Percentiles rank a stretch among this genome's conserved stretches.
Evolutionary conservation across 2,888 invertebrate species (phyloP).

Genomic region (Acanthosepion pharaonis): DNA sequence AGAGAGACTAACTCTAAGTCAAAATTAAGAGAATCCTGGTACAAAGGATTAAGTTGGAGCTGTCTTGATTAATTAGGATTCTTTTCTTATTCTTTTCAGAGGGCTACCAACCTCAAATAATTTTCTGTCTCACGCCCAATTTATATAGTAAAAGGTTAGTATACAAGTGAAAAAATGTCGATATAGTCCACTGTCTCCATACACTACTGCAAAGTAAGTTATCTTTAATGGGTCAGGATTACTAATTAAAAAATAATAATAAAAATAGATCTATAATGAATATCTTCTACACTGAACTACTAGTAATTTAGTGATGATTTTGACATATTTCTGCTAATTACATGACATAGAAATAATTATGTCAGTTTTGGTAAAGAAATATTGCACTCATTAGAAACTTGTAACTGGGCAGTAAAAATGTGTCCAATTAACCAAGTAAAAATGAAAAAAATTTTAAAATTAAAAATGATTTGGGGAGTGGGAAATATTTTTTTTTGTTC

Average conservation of each 20-base stretch:
- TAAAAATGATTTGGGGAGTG: not conserved
- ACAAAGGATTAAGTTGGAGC: not conserved
- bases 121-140: not conserved
- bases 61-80: not conserved
- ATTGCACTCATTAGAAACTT: not conserved
- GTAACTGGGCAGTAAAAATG: not conserved
- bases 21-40: not conserved
- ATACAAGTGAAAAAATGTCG: conserved; percentile 33
- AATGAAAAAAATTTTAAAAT: not conserved
- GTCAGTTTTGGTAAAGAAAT: conserved; percentile 12
- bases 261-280: not conserved
- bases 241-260: not conserved
- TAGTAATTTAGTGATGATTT: not conserved
- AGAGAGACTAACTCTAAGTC: not conserved
- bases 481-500: not conserved
- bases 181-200: conserved; percentile 33
- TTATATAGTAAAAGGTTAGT: conserved; percentile 20
- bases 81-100: not conserved
- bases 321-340: not conserved
- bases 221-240: not conserved
- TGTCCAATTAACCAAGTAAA: not conserved
- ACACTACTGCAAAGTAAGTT: not conserved
- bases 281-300: not conserved
- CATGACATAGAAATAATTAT: not conserved
- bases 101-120: not conserved